Conservation (phyloP, 2,888 invertebrate genomes). For the Drepanosiphum platanoidis region DNA sequence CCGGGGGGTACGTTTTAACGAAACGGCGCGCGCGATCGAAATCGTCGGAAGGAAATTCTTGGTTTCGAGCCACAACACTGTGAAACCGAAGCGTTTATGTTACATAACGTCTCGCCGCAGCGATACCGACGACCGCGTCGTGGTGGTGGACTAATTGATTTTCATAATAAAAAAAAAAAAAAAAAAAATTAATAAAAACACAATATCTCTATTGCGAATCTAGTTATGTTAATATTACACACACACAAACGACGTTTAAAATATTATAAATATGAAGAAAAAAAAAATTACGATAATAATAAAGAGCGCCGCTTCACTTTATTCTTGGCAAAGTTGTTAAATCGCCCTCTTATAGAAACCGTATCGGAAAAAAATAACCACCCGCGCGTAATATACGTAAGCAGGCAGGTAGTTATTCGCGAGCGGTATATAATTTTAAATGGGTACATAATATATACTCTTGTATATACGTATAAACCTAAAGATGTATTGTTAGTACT, state of each 20-base stretch:
- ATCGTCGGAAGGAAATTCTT: neutral
- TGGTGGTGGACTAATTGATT: neutral
- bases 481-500: no score
- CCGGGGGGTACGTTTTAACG: neutral
- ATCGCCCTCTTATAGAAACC: no score
- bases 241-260: neutral
- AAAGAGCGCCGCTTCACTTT: neutral
- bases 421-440: neutral
- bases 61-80: neutral
- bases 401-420: neutral
- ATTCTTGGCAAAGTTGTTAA: neutral
- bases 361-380: no score
- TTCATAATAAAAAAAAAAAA: neutral
- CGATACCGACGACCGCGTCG: neutral
- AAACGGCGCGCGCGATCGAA: neutral
- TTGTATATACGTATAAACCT: neutral
- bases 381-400: neutral
- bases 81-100: no score
- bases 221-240: neutral
- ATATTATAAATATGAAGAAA: no score
- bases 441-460: neutral
- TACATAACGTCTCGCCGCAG: no score
- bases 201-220: neutral
- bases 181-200: neutral
- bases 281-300: neutral